Evolutionary conservation across 2,888 invertebrate species (phyloP).

Genomic region (Rosalia funebris): DNA sequence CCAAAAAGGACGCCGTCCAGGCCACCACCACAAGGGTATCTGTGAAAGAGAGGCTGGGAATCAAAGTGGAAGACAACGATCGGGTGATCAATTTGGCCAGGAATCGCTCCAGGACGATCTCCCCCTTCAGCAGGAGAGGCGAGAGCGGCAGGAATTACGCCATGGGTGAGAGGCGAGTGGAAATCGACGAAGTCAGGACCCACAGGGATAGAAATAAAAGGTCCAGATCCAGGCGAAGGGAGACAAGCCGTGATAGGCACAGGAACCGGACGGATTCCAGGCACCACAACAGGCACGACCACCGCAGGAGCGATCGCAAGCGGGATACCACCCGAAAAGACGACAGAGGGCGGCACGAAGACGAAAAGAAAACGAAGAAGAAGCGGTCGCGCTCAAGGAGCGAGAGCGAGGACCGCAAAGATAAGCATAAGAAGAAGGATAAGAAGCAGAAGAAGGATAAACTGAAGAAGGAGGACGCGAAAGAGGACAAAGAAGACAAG

Average conservation of each 20-base stretch:
- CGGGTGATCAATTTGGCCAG: constrained; percentile 68
- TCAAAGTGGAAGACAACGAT: constrained; percentile 74
- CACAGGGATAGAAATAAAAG: constrained; percentile 49
- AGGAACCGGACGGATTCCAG: constrained; percentile 58
- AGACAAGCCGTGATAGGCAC: constrained; percentile 48
- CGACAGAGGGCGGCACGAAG: constrained; percentile 41
- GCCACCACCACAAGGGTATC: constrained; percentile 76
- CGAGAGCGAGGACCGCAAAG: constrained; percentile 52
- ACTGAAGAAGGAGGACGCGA: constrained; percentile 51
- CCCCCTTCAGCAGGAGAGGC: constrained; percentile 64
- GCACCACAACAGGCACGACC: constrained; percentile 54
- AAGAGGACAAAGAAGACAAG: constrained; percentile 52
- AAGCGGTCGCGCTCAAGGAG: constrained; percentile 52
- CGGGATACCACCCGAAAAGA: constrained; percentile 36
- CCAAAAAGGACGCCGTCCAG: constrained; percentile 34
- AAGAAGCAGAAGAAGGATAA: constrained; percentile 65
- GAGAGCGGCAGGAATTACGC: constrained; percentile 59
- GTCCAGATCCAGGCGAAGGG: constrained; percentile 52
- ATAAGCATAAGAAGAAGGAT: constrained; percentile 59
- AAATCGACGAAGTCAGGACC: constrained; percentile 54
- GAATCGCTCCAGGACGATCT: constrained; percentile 63
- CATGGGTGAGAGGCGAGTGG: constrained; percentile 57
- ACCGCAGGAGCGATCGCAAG: constrained; percentile 35
- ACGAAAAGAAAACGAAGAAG: constrained; percentile 45
- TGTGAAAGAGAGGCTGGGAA: constrained; percentile 83